Conservation (phyloP, 64 coral and sea anemone genomes). For the Montipora efflorescens region DNA sequence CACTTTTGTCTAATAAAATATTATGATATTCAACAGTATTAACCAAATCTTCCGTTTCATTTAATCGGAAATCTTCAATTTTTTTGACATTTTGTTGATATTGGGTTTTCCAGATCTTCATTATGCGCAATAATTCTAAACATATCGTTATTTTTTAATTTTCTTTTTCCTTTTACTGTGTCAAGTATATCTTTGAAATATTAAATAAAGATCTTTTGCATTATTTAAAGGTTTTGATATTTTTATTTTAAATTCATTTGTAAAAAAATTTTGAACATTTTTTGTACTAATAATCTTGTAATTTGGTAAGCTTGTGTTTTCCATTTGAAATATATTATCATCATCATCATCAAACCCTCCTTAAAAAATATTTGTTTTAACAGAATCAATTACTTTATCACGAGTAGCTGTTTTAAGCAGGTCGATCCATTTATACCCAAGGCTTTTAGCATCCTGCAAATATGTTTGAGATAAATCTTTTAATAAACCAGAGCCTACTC, state of each 20-base stretch:
- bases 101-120: conserved; percentile 5
- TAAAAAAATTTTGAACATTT: conserved; percentile 38
- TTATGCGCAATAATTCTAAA: conserved; percentile 43
- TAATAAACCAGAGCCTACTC: too few species aligned
- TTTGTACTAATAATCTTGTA: conserved; percentile 1
- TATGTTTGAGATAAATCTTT: too few species aligned
- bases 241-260: conserved; percentile 56
- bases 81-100: conserved; percentile 30
- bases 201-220: conserved; percentile 30
- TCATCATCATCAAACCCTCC: too few species aligned
- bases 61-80: conserved; percentile 22
- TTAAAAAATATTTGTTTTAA: too few species aligned
- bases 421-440: too few species aligned
- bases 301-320: too few species aligned
- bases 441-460: too few species aligned
- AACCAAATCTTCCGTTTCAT: conserved; percentile 34
- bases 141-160: conserved; percentile 40
- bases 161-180: conserved; percentile 29
- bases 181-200: conserved; percentile 24
- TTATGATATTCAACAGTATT: conserved; percentile 34
- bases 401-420: too few species aligned
- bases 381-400: too few species aligned
- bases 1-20: conserved; percentile 7
- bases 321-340: too few species aligned
- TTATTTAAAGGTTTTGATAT: conserved; percentile 52